A percentile compares a stretch with the other conserved stretches of the same genome.
Evolutionary conservation across 2,113 vertebrate species (phyloP).

Genomic region (Sapajus apella): DNA sequence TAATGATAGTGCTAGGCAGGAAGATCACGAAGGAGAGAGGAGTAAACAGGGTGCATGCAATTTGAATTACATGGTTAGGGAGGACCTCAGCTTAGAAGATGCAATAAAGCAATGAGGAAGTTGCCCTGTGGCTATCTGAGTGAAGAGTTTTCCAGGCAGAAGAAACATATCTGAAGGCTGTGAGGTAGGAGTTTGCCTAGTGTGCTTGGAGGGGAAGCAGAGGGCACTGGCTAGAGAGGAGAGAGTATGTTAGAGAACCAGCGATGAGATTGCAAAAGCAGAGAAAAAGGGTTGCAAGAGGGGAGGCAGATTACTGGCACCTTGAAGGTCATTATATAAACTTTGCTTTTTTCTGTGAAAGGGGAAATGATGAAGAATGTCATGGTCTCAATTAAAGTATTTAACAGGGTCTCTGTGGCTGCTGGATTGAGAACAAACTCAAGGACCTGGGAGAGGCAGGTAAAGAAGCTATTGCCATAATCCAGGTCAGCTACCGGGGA

Average conservation of each 20-base stretch:
- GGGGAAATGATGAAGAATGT: background rate
- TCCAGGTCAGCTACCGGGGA: background rate
- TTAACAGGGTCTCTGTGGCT: background rate
- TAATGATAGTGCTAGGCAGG: background rate
- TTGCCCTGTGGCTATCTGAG: too few relatives aligned
- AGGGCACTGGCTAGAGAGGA: too few relatives aligned
- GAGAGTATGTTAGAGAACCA: background rate
- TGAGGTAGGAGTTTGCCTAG: background rate
- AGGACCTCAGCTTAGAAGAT: background rate
- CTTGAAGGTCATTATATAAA: background rate
- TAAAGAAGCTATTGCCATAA: background rate
- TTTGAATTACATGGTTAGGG: background rate
- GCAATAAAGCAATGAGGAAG: background rate
- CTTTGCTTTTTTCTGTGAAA: background rate
- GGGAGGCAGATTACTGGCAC: rapidly evolving
- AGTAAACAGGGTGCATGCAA: rapidly evolving
- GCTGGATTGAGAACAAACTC: background rate
- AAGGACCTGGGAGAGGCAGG: rapidly evolving
- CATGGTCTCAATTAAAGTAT: background rate
- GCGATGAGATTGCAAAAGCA: too few relatives aligned
- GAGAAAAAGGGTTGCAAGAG: background rate
- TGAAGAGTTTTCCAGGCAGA: background rate
- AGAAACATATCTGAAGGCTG: background rate
- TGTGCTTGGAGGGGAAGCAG: background rate
- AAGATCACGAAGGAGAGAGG: background rate